These are phyloP conservation scores for Noctilio leporinus DNA, from an alignment of 2,113 vertebrate genomes.

Conservation along the genomic window DNA sequence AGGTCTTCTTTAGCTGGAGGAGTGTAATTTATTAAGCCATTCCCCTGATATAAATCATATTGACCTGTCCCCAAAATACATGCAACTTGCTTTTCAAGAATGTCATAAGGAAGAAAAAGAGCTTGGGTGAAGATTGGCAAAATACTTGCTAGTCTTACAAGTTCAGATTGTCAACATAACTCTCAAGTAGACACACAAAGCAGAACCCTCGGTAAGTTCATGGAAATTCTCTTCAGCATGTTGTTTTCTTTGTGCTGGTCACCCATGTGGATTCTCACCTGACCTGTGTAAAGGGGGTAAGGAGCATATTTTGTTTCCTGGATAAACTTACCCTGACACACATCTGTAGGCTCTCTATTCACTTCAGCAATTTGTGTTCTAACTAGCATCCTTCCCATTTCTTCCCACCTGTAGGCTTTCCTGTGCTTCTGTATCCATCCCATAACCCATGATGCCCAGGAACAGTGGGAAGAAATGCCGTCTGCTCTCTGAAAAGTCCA, in stretches of 20 bases:
- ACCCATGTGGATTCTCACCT: background rate
- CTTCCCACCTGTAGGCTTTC: background rate
- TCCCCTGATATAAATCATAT: slow-evolving; percentile 26
- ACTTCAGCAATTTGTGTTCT: background rate
- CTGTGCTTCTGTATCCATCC: background rate
- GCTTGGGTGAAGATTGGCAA: background rate
- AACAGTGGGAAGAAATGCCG: background rate
- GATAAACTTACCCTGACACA: background rate
- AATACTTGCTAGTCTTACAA: background rate
- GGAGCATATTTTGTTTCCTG: background rate
- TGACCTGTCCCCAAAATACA: slow-evolving; percentile 28
- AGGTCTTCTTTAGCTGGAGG: slow-evolving; percentile 1
- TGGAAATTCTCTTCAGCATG: background rate
- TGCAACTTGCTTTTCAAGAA: slow-evolving; percentile 42
- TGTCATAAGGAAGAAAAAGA: slow-evolving; percentile 34
- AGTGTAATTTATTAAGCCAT: slow-evolving; percentile 5
- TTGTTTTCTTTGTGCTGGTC: background rate
- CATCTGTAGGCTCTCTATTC: background rate
- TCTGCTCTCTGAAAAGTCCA: background rate
- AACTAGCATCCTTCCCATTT: background rate
- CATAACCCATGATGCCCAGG: background rate
- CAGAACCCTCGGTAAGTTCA: background rate
- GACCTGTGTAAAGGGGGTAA: background rate
- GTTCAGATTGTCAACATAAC: background rate
- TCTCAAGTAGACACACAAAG: slow-evolving; percentile 6